Evolutionary conservation across 2,888 invertebrate genomes (phyloP).

Genomic region (Phorcus lineatus): DNA sequence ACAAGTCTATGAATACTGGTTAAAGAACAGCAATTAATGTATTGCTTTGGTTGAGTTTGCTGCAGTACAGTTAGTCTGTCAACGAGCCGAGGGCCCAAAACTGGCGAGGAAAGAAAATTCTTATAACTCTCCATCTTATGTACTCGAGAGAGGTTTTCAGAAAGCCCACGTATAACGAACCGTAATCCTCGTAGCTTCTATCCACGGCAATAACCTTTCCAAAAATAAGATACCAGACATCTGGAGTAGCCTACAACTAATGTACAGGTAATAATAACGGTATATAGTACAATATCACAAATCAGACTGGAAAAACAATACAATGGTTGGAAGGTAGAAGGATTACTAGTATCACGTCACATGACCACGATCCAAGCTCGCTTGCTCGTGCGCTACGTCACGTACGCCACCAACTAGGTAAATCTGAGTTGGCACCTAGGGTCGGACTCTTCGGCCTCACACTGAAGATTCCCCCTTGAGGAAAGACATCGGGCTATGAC

Average conservation of each 20-base stretch:
- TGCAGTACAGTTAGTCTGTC: background rate
- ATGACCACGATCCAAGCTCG: background rate
- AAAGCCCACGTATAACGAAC: slow-evolving; percentile 26
- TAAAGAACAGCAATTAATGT: slow-evolving; percentile 19
- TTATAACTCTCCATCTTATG: slow-evolving; percentile 33
- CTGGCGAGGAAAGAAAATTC: background rate
- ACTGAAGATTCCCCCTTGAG: slow-evolving; percentile 30
- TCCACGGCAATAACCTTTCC: slow-evolving; percentile 8
- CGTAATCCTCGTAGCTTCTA: slow-evolving; percentile 22
- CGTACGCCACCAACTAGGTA: background rate
- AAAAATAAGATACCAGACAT: slow-evolving; percentile 14
- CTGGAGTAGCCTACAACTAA: slow-evolving; percentile 13
- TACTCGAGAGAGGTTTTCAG: slow-evolving; percentile 30
- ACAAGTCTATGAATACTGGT: slow-evolving; percentile 26
- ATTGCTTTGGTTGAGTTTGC: slow-evolving; percentile 28
- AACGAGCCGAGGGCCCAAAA: background rate
- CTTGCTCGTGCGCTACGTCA: too few species aligned
- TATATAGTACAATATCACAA: slow-evolving; percentile 27
- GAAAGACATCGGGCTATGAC: slow-evolving; percentile 58
- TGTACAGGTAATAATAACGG: slow-evolving; percentile 18
- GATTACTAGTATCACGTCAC: slow-evolving; percentile 9
- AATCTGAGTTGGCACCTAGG: slow-evolving; percentile 17
- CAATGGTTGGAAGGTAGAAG: background rate
- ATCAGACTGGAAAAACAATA: slow-evolving; percentile 20
- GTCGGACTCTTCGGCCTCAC: background rate